Evolutionary conservation across 2,888 invertebrate genomes (phyloP), one percentile per base, ranked within the genome.

Genomic region (Aquatica leii): DNA sequence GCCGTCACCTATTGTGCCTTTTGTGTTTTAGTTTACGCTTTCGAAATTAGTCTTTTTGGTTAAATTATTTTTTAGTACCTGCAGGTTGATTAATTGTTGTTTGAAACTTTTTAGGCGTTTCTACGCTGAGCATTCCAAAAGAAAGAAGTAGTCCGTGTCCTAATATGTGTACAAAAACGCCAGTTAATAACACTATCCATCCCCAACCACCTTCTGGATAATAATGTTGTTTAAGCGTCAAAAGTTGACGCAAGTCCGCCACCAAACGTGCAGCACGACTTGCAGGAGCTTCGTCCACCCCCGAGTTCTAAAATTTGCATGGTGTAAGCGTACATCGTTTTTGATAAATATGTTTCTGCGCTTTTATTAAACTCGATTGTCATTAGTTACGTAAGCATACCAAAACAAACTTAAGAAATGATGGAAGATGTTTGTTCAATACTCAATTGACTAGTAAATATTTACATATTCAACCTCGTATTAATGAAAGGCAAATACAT

Each of bases 181-280:
- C 91, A 20, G 89, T 90, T 14, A 86, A 83, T 1, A 92, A 85
- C 54, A 94, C 88, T 55, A 92, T 87, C 92, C 93, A 94, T 4
- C 94, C 94, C 93, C 93, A 94, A 0, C 93, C 93, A 5, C 93
- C 93, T 81, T 94, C 94, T 31, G 93, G 93, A 81, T 93, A 94
- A 82, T 93, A 93, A 77, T 94, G 92, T 74, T 92, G 90, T 69
- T 90, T 88, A 69, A 90, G 84, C 6, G 90, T 90, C 59, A 90
- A 84, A 71, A 90, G 81, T 73, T 86, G 86, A 56, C 86, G 79
- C 50, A 86, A 75, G 75, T 86, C 86, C 24, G 85, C 82, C 12
- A 85, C 84, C 46, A 84, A 78, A 65, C 84, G 81, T n/a, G 82
- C 80, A 2, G 81, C 79, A 65, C 85, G 85, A 65, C 86, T 84